These are phyloP conservation scores for Dendrocincla fuliginosa DNA, from an alignment of 2,797 vertebrate genomes.

Conservation along the genomic window DNA sequence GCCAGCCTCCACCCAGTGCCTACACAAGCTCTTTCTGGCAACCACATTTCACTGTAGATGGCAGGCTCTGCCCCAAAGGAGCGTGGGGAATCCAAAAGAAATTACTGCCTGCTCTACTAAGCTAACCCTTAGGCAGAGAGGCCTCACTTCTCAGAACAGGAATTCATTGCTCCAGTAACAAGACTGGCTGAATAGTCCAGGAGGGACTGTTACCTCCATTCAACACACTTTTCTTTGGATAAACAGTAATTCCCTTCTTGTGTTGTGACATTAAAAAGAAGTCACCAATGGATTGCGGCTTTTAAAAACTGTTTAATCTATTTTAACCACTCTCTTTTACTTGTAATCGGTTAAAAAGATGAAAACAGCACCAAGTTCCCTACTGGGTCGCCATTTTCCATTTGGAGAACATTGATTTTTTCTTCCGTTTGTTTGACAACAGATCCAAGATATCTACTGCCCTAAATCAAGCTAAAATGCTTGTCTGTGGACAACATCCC, in stretches of 20 bases:
- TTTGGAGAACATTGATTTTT: constrained; percentile 32
- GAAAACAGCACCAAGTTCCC: constrained; percentile 16
- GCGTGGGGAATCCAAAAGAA: not conserved
- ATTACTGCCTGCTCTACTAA: constrained; percentile 31
- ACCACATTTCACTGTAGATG: not conserved
- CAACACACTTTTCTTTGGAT: not conserved
- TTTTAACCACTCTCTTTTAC: constrained; percentile 1
- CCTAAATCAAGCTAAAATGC: constrained; percentile 2
- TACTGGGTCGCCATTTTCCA: constrained; percentile 5
- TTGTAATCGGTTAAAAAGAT: constrained; percentile 29
- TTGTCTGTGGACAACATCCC: not conserved
- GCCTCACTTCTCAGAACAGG: not conserved
- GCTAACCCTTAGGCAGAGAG: not conserved
- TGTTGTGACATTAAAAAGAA: constrained; percentile 1
- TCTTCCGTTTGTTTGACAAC: constrained; percentile 39
- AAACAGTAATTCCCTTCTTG: not conserved
- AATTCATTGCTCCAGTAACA: constrained; percentile 34
- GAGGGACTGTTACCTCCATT: constrained; percentile 18
- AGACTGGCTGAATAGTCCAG: not conserved
- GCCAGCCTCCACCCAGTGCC: not conserved
- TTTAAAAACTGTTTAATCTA: not conserved
- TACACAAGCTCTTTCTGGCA: not conserved
- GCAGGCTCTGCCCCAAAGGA: constrained; percentile 1
- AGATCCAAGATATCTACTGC: not conserved
- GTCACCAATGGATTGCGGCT: not conserved